Base-by-base conservation (phyloP, 2,797 vertebrate species). In the Emys orbicularis region DNA sequence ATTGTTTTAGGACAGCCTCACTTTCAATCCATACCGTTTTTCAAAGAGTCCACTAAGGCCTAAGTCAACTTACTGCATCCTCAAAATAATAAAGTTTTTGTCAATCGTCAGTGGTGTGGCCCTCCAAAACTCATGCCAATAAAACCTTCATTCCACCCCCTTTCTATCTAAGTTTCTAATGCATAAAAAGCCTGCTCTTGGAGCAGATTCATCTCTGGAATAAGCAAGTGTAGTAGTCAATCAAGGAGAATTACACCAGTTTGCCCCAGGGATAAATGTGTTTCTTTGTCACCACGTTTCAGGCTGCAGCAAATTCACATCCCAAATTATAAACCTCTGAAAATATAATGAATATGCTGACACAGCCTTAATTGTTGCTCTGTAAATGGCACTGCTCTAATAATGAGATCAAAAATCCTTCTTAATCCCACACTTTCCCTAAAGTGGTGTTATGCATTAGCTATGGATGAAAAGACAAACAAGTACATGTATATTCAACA, bases 391-490 rank as follows among this genome's bases (percentile, higher is more conserved):
- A 80, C 91, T 94, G 90, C 94, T 96, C 95, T 97, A 97, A 97
- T 98, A 98, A 98, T 97, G 95, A 98, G 98, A 98, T 97, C 94
- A 95, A 94, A 97, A 98, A 97, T 96, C 94, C 92, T 96, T 59
- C 92, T 94, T 98, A 97, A 98, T 97, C 97, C 92, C 92, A 31
- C n/a, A 84, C 84, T 96, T 97, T 95, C 95, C 93, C 96, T 96
- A 86, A 97, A 97, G 96, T 97, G 96, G 95, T 97, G 92, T 93
- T 97, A 88, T 96, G 93, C 88, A 98, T 97, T 98, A 97, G 94
- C 87, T 90, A 88, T 95, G 96, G 96, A 98, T 97, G 97, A 97
- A 97, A 98, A 98, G 81, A 89, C 96, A 98, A 98, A 97, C 96
- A 97, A 96, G 92, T 97, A 91, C 93, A 87, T 97, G 97, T 96